Conservation (phyloP, 2,797 vertebrate genomes). For the Crenuchus spilurus region DNA sequence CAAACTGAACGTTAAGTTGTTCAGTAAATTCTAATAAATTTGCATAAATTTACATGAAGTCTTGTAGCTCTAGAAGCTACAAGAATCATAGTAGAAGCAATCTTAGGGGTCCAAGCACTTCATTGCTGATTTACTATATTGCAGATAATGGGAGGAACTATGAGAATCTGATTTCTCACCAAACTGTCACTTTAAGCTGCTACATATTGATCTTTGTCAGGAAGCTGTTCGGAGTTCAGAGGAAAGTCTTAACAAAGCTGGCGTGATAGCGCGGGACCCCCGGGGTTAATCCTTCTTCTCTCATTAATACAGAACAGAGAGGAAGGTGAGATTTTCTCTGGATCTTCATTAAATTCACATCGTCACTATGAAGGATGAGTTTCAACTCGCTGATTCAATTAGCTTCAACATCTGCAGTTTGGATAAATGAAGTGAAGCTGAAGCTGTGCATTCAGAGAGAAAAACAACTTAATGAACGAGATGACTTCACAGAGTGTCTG, state of each 20-base stretch:
- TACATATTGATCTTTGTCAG: background rate
- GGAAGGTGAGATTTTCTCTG: background rate
- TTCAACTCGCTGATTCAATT: slow-evolving; percentile 11
- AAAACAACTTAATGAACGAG: background rate
- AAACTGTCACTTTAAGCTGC: background rate
- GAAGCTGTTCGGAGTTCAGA: background rate
- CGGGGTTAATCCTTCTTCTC: background rate
- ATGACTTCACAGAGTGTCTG: background rate
- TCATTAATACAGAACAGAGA: background rate
- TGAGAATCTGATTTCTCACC: background rate
- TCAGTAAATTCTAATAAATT: too few species aligned
- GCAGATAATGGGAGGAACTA: background rate
- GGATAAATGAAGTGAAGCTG: background rate
- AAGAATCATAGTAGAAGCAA: too few species aligned
- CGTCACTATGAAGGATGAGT: background rate
- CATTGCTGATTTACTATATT: background rate
- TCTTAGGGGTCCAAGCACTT: too few species aligned
- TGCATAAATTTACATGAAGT: too few species aligned
- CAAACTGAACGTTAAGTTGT: too few species aligned
- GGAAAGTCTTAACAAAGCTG: background rate
- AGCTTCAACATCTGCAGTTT: slow-evolving; percentile 12
- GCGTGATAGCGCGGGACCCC: background rate
- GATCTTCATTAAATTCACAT: slow-evolving; percentile 1
- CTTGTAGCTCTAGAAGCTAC: too few species aligned
- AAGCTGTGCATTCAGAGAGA: background rate